These are phyloP conservation scores for Globodera rostochiensis DNA, from an alignment of 1,140 invertebrate species.

Conservation along the genomic window DNA sequence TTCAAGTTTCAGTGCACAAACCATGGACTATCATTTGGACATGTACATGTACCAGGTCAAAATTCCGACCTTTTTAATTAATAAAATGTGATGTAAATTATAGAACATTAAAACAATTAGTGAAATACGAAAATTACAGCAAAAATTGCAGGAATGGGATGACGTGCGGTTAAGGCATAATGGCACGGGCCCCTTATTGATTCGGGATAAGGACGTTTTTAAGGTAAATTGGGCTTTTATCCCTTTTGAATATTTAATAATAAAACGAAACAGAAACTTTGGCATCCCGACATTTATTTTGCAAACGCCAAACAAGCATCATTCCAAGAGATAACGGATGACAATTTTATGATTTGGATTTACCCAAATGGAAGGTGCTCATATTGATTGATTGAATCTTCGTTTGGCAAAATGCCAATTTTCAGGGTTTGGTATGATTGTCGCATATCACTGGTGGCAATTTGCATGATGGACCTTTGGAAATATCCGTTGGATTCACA, in stretches of 20 bases:
- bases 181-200: slow-evolving; percentile 55
- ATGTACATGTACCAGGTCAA: slow-evolving; percentile 63
- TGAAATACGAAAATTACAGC: slow-evolving; percentile 6
- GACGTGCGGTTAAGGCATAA: slow-evolving; percentile 58
- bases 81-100: too few species aligned
- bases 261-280: slow-evolving; percentile 43
- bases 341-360: slow-evolving; percentile 64
- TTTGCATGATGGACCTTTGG: slow-evolving; percentile 65
- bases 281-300: slow-evolving; percentile 64
- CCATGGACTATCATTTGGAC: slow-evolving; percentile 64
- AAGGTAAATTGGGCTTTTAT: slow-evolving; percentile 10
- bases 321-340: slow-evolving; percentile 62
- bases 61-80: not conserved
- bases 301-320: slow-evolving; percentile 60
- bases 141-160: slow-evolving; percentile 54
- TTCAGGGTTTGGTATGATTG: slow-evolving; percentile 61
- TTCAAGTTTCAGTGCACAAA: slow-evolving; percentile 61
- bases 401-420: not conserved
- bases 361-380: slow-evolving; percentile 56
- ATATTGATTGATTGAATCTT: not conserved
- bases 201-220: slow-evolving; percentile 58
- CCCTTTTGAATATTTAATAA: not conserved
- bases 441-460: slow-evolving; percentile 54
- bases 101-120: not conserved
- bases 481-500: slow-evolving; percentile 64